phyloP scores from a whole-genome alignment of 92 coral and sea anemone genomes.

The Pocillopora meandrina region DNA sequence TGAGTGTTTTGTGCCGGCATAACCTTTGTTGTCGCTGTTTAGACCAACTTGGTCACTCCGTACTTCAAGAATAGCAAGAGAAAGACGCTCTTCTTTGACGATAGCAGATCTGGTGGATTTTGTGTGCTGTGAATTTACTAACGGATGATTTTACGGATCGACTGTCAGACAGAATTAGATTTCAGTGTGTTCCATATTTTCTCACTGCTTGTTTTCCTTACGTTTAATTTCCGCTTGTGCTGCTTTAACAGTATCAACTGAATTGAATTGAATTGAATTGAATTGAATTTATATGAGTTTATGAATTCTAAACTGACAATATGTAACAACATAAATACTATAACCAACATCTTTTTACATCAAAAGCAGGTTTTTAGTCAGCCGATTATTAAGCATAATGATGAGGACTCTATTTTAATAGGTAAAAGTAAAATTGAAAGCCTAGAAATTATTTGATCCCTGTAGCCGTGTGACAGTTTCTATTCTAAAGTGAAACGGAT shows the following conservation, averaged over 20 bases:
- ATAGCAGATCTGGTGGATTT: neutral
- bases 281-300: no score
- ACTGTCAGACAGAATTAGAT: neutral
- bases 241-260: neutral
- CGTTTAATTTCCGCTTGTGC: slow-evolving; percentile 9
- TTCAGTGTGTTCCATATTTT: neutral
- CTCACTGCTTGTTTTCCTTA: slow-evolving; percentile 3
- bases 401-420: no score
- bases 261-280: no score
- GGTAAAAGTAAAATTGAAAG: no score
- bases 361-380: no score
- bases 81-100: slow-evolving; percentile 1
- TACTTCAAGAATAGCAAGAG: neutral
- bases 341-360: no score
- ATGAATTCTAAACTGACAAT: no score
- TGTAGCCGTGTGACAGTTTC: no score
- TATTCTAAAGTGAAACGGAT: no score
- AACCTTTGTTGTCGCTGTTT: neutral
- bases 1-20: neutral
- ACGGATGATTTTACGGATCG: slow-evolving; percentile 24
- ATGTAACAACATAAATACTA: no score
- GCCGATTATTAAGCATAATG: no score
- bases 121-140: slow-evolving; percentile 9
- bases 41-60: neutral
- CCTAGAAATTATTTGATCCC: no score